Base-by-base conservation (phyloP, 2,888 invertebrate genomes). In the Luperina nickerlii region DNA sequence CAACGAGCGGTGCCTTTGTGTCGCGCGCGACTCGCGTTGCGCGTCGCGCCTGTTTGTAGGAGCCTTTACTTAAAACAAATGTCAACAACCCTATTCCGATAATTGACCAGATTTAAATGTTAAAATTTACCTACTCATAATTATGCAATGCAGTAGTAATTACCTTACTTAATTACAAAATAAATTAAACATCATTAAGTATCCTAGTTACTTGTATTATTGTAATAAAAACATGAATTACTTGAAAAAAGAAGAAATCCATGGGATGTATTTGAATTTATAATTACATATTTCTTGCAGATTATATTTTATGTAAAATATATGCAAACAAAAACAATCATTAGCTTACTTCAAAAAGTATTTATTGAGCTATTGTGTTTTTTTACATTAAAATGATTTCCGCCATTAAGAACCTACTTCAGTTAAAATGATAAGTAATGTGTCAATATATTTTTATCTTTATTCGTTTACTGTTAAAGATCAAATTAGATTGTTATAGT, bases 331-430 rank as follows among this genome's bases (percentile, higher is more conserved):
- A 83, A 71, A 74, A 66, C 15, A 67, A 62, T 27, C 0, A 79
- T 71, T 73, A 67, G 2, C 5, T 67, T 32, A 38, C n/a, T 63
- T 60, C 13, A 27, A 68, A 74, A 74, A 65, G 27, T 32, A 77
- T 63, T 74, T 48, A 78, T 60, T 60, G 18, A 2, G 15, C 45
- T 69, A 63, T 63, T 72, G 66, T 76, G n/a, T 7, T 66, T 63
- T 79, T 79, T 74, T 66, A 81, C 60, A 76, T 51, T 38, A 54
- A 38, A 78, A 73, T 70, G 1, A 65, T 75, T 83, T 75, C 74
- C 67, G 79, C 68, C 27, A 45, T 66, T 65, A 65, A 38, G 13
- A 38, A 20, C 24, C 11, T 32, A 71, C 63, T 67, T 75, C 15
- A 48, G 42, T 70, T 42, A 42, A 78, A 51, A 15, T 62, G 68